Evolutionary conservation across 2,888 invertebrate species (phyloP).

Genomic region (Conistra vaccinii): DNA sequence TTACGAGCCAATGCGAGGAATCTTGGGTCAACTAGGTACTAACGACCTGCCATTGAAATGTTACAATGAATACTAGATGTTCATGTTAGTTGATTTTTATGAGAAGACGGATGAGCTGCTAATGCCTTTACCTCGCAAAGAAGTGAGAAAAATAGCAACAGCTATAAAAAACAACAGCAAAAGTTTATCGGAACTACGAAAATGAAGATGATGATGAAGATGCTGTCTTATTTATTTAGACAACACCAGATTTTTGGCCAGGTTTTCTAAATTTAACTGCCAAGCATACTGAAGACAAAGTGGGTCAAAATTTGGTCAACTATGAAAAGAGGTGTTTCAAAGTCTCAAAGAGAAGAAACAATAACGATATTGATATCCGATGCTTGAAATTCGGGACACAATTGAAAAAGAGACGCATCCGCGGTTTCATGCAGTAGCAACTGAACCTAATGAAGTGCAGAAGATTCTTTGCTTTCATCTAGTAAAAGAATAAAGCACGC

Average conservation of each 20-base stretch:
- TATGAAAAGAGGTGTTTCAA: neutral
- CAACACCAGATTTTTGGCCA: neutral
- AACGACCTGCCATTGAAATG: constrained; percentile 52
- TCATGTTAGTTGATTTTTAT: constrained; percentile 8
- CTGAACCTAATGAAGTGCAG: neutral
- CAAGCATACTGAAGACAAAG: neutral
- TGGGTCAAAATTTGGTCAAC: neutral
- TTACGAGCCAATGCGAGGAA: constrained; percentile 43
- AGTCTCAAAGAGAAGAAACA: neutral
- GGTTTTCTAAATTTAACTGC: neutral
- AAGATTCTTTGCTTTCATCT: neutral
- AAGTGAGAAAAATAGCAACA: neutral
- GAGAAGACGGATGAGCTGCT: constrained; percentile 5
- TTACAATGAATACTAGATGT: constrained; percentile 40
- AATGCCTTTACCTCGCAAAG: neutral
- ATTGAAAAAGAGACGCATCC: neutral
- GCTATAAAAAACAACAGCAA: too few species aligned
- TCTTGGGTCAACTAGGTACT: constrained; percentile 43
- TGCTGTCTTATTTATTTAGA: neutral
- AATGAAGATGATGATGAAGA: neutral
- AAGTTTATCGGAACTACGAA: neutral
- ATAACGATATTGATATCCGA: neutral
- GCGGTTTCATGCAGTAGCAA: too few species aligned
- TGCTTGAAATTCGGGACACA: neutral
- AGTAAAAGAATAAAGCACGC: neutral